Conservation (phyloP, 2,888 invertebrate genomes). For the Chrysolina haemoptera region DNA sequence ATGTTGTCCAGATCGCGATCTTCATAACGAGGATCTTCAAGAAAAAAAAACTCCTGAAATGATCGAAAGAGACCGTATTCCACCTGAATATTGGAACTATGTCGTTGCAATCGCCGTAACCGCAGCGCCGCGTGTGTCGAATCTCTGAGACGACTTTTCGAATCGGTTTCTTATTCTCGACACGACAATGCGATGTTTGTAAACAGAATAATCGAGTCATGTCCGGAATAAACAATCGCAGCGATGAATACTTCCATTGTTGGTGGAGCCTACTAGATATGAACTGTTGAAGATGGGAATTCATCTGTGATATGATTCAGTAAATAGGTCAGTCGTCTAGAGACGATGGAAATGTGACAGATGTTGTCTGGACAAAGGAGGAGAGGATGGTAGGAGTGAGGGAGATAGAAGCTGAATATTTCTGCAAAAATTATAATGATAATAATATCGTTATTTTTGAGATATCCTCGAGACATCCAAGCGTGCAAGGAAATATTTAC, state of each 20-base stretch:
- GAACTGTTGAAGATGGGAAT: constrained; percentile 2
- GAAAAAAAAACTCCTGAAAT: background rate
- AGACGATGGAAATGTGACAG: background rate
- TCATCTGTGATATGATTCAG: constrained; percentile 9
- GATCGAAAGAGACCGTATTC: background rate
- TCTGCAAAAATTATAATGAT: background rate
- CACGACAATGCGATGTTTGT: constrained; percentile 67
- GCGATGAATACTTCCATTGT: constrained; percentile 41
- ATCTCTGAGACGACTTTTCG: constrained; percentile 14
- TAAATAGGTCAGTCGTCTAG: constrained; percentile 11
- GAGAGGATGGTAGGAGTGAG: too few relatives aligned
- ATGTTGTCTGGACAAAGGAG: background rate
- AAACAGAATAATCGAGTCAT: constrained; percentile 68
- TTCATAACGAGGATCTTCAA: too few relatives aligned
- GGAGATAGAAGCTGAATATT: background rate
- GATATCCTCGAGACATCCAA: too few relatives aligned
- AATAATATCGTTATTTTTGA: too few relatives aligned
- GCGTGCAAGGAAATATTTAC: too few relatives aligned
- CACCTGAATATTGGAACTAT: background rate
- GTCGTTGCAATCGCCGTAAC: background rate
- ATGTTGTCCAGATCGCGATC: background rate
- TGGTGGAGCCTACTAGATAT: constrained; percentile 33
- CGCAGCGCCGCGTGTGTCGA: constrained; percentile 15
- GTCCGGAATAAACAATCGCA: constrained; percentile 65
- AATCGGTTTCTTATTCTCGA: constrained; percentile 59